A percentile compares a stretch with the other conserved stretches of the same genome.
Conservation (phyloP, 2,113 vertebrate species). For the Gavialis gangeticus region DNA sequence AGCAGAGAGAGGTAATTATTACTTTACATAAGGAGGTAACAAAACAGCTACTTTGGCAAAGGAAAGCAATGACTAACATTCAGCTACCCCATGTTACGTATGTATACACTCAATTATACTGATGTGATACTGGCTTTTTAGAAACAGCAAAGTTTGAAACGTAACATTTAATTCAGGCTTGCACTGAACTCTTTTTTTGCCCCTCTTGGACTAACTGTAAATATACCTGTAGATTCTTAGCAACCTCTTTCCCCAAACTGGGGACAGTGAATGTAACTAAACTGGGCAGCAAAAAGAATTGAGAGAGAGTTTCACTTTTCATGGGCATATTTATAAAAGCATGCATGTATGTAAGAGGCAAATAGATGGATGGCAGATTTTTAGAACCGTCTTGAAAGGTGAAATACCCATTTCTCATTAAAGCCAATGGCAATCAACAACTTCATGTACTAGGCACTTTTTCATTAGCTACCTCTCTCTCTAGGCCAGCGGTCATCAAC, state of each 20-base stretch:
- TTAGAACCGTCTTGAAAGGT: fast-evolving
- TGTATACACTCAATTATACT: neutral
- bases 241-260: neutral
- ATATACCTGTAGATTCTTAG: neutral
- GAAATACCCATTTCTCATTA: neutral
- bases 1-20: neutral
- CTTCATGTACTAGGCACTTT: too few relatives aligned
- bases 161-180: neutral
- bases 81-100: neutral
- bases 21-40: neutral
- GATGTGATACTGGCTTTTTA: neutral
- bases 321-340: neutral
- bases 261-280: neutral
- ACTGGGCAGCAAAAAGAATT: neutral
- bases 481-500: too few relatives aligned
- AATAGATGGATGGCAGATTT: neutral
- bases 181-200: neutral
- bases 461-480: too few relatives aligned
- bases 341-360: neutral
- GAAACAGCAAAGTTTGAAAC: neutral
- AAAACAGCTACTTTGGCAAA: neutral
- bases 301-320: neutral
- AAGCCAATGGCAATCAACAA: neutral
- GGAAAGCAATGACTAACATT: neutral
- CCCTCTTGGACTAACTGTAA: neutral